Base-by-base conservation (phyloP, 1,140 invertebrate species). In the Aphelinus atriplicis region DNA sequence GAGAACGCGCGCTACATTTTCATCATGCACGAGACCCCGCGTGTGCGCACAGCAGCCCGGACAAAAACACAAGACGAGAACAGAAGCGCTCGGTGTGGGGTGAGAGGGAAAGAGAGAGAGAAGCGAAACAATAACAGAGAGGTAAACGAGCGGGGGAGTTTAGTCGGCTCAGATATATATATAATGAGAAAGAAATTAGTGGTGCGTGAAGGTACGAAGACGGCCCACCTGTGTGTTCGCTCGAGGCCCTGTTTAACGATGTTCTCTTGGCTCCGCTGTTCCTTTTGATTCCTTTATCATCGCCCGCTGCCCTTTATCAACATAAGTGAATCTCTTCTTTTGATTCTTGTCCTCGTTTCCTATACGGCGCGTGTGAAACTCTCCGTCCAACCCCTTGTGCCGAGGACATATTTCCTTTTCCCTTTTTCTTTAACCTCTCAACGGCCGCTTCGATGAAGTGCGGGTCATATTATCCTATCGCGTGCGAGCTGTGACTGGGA, bases 101-200 rank as follows among this genome's bases (percentile, higher is more conserved):
- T 9, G 50, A 72, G 53, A 4, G 42, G 46, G 48, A 43, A 1
- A n/a, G 61, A 47, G 26, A 47, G 6, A 55, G 63, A 56, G 46
- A 3, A 50, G 51, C 51, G 51, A 46, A 53, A 58, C 48, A 64
- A 75, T 65, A 70, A 75, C 9, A 57, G 43, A 75, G 68, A 65
- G 62, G 73, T 75, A 61, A 75, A 55, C 53, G 62, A 65, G 55
- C 46, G 67, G 56, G 62, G 56, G 62, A 65, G 73, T 75, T 70
- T 64, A 78, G 80, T 80, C 64, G 75, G 76, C 55, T 77, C 78
- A 61, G 66, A 64, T 26, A 26, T 26, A 26, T 50, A 75, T 78
- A 83, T 86, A 84, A 86, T 80, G 80, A 86, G 79, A 80, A 81
- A 81, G 80, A 84, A 85, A 86, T 85, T 84, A 85, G 80, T 84